Evolutionary conservation across 2,797 vertebrate species (phyloP), one percentile per base, ranked within the genome.

Genomic region (Champsocephalus gunnari): DNA sequence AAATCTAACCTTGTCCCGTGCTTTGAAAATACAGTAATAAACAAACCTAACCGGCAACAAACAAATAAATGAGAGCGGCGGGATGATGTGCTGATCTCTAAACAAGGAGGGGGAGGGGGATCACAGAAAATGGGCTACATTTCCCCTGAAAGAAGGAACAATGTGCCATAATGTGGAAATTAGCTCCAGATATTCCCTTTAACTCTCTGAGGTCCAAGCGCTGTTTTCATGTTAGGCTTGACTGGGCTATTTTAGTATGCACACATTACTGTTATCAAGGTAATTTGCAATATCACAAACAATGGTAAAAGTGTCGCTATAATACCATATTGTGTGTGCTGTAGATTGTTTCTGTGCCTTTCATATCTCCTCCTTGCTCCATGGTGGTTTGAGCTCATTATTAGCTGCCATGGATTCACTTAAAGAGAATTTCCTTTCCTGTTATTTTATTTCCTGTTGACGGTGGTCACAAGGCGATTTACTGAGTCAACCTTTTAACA

Each of bases 11-110:
- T 73, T 83, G 92, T 93, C 87, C 86, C 56, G 50, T 76, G 84
- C 89, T 89, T 86, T 87, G 87, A 90, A 93, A 89, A 89, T 73
- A 80, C 84, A 75, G 81, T 73, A 87, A 89, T 89, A 93, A 93
- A 94, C 92, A 90, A 89, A 91, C 76, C 84, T 74, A 91, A 87
- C 63, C 9, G 62, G 89, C 88, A 92, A 94, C 90, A 94, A 89
- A 94, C 87, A 92, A 89, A 91, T 54, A 84, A 87, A 83, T 71
- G 83, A 87, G 87, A 79, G 12, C 32, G 3, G 43, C 0, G 72
- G 59, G 63, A 85, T 80, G 87, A 85, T 79, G 79, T 81, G 81
- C 66, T 84, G 77, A 80, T 84, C 17, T 70, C 48, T 75, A 48
- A 72, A 65, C 48, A 5, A 68, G 66, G 4, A 8, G 17, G n/a